Conservation (phyloP, 2,113 vertebrate genomes). For the Pachypanchax playfairii region DNA sequence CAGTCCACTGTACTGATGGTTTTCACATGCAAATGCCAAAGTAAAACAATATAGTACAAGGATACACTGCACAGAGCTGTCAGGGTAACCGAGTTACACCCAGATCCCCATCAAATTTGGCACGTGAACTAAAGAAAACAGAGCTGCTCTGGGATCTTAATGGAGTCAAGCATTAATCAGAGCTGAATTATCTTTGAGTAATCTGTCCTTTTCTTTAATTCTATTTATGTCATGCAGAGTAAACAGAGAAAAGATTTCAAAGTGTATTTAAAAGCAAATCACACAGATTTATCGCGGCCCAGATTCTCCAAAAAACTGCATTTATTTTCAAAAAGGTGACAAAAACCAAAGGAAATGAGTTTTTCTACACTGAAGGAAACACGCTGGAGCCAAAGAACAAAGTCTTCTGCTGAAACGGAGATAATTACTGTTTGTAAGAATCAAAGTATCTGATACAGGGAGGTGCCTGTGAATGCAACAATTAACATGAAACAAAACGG, state of each 20-base stretch:
- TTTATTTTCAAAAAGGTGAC: too few relatives aligned
- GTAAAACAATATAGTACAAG: slow-evolving; percentile 2
- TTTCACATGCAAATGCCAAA: background rate
- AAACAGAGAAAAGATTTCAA: too few relatives aligned
- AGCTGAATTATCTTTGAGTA: background rate
- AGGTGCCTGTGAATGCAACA: background rate
- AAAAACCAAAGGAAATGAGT: too few relatives aligned
- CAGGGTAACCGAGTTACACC: background rate
- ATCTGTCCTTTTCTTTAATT: too few relatives aligned
- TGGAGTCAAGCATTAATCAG: background rate
- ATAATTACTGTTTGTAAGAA: background rate
- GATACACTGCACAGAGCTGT: slow-evolving; percentile 1
- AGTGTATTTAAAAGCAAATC: too few relatives aligned
- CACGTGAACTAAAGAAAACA: slow-evolving; percentile 6
- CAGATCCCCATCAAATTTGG: slow-evolving; percentile 6
- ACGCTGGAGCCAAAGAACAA: background rate
- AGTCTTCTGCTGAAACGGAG: background rate
- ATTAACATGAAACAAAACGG: background rate
- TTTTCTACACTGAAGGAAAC: too few relatives aligned
- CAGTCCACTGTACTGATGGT: background rate
- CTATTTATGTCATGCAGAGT: too few relatives aligned
- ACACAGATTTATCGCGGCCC: too few relatives aligned
- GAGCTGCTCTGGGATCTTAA: background rate
- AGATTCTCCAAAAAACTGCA: too few relatives aligned
- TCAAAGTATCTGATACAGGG: background rate